These are phyloP conservation scores for Allophyes oxyacanthae DNA, from an alignment of 2,888 invertebrate genomes.

Conservation along the genomic window DNA sequence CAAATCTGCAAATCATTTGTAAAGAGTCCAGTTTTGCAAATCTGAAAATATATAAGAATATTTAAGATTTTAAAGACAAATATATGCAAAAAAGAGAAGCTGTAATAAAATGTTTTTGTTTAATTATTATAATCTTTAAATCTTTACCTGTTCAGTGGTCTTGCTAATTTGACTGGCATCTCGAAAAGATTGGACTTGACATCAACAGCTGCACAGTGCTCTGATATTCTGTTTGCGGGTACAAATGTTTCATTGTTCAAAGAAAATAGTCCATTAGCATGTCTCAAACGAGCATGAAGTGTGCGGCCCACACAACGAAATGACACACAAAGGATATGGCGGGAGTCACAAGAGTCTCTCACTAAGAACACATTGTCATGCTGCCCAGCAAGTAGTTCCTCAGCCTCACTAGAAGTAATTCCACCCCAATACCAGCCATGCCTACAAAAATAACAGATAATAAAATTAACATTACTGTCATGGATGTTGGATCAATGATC, in stretches of 20 bases:
- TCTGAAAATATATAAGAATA: constrained; percentile 87
- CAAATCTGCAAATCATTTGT: constrained; percentile 93
- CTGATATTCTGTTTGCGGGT: constrained; percentile 84
- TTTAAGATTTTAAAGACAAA: constrained; percentile 11
- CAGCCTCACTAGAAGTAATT: constrained; percentile 92
- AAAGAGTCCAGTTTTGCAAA: constrained; percentile 91
- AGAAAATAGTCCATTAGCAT: constrained; percentile 92
- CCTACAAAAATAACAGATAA: constrained; percentile 69
- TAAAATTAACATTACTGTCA: neutral
- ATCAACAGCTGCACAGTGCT: constrained; percentile 85
- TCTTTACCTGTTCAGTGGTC: constrained; percentile 82
- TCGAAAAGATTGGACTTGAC: constrained; percentile 84
- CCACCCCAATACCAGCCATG: constrained; percentile 94
- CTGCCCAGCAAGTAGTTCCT: constrained; percentile 91
- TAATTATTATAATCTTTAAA: neutral
- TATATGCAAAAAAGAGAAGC: neutral
- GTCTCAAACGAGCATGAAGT: constrained; percentile 92
- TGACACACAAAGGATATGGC: constrained; percentile 92
- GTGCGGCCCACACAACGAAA: constrained; percentile 92
- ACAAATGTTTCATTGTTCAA: constrained; percentile 89
- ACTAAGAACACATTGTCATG: constrained; percentile 93
- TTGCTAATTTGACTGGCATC: constrained; percentile 85
- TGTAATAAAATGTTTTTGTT: neutral
- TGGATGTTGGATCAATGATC: too few relatives aligned
- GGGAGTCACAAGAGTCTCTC: constrained; percentile 92